Conservation (phyloP, 64 coral and sea anemone species). For the Stichodactyla helianthus region DNA sequence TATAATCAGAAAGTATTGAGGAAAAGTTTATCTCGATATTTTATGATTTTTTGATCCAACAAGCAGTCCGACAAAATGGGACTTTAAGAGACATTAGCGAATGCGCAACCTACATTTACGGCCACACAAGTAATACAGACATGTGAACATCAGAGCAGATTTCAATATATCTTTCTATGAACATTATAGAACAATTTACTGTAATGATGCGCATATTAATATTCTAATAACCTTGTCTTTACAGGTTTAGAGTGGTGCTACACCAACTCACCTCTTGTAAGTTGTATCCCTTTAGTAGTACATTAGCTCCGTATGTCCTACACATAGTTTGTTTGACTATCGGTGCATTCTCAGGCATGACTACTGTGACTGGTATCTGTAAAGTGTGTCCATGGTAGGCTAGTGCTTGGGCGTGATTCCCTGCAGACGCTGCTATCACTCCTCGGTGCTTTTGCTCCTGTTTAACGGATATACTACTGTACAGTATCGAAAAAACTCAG, state of each 20-base stretch:
- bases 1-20: not conserved
- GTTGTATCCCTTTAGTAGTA: conserved; percentile 66
- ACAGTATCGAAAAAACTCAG: not conserved
- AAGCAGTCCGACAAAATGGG: too few relatives aligned
- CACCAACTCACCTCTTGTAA: conserved; percentile 52
- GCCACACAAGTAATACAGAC: too few relatives aligned
- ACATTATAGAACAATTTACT: not conserved
- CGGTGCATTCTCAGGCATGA: conserved; percentile 56
- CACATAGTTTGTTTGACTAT: conserved; percentile 72
- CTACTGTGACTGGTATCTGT: conserved; percentile 46
- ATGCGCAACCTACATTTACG: too few relatives aligned
- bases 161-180: too few relatives aligned
- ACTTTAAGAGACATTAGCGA: too few relatives aligned
- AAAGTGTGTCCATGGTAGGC: conserved; percentile 45
- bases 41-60: not conserved
- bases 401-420: conserved; percentile 54
- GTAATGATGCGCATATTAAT: not conserved
- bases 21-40: not conserved
- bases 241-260: not conserved
- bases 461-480: not conserved
- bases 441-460: conserved; percentile 62
- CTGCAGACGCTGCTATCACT: conserved; percentile 54
- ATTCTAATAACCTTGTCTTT: not conserved
- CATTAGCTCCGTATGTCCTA: conserved; percentile 69
- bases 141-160: too few relatives aligned